Evolutionary conservation across 2,797 vertebrate genomes (phyloP), one percentile per base, ranked within the genome.

Genomic region (Ataeniobius toweri): DNA sequence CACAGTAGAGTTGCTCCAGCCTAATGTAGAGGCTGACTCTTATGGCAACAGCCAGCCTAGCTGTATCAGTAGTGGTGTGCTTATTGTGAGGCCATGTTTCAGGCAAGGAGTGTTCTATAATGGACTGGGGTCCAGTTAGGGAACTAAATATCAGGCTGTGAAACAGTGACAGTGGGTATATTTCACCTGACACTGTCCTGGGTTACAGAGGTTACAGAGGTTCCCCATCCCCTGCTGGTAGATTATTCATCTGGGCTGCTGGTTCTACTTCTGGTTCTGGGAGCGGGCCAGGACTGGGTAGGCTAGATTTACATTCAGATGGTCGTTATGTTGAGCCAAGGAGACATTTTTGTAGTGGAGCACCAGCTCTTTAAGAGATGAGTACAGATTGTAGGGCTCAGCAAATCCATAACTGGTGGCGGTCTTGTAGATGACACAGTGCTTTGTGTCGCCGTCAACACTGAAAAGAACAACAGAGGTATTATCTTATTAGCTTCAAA

Each of bases 291-390:
- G 94, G 84, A 97, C 96, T 0, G 97, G 97, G 90, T 96, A 96
- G 50, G 97, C 96, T 26, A 98, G 95, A 0, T 97, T 98, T 93
- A 98, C 97, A 70, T 97, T 96, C 89, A 98, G 96, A 3, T 97
- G 96, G 86, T 98, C 97, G 7, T 98, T 98, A 96, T 98, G 97
- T 93, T 98, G 97, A 93, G 97, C 95, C 82, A 98, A 95, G 4
- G 97, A 98, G 0, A 97, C 96, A 80, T 97, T 97, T 91, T 96
- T 97, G 96, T 98, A 98, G 93, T 98, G 97, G 88, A 98, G 94
- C 82, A 98, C 97, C 93, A 98, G 95, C 85, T 98, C 97, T 93
- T 96, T 97, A 76, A 98, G 96, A 5, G 97, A 98, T 5, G 95
- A 95, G 12, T 98, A 98, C 76, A 98, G 95, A 91, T 98, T 97